Percentiles rank a stretch among this genome's conserved stretches.
These are phyloP conservation scores for Myotis brandtii DNA, from an alignment of 2,113 vertebrate genomes.

Conservation along the genomic window DNA sequence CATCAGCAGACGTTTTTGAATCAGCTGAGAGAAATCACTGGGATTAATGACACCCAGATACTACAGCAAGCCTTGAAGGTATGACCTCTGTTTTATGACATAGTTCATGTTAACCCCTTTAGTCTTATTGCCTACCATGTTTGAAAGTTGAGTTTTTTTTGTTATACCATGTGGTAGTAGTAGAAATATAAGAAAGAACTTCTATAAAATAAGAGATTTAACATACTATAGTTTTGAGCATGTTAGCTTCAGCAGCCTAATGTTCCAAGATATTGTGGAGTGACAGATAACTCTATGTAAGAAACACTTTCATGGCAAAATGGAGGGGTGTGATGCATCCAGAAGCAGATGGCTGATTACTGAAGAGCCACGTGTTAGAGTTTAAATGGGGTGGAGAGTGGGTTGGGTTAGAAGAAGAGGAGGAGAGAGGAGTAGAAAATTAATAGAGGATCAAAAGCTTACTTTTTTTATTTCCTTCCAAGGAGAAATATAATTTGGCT, in stretches of 20 bases:
- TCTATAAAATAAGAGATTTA: neutral
- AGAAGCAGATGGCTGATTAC: neutral
- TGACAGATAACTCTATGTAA: neutral
- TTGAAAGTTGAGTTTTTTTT: slow-evolving; percentile 10
- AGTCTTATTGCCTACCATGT: neutral
- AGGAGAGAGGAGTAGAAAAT: neutral
- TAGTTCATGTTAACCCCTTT: neutral
- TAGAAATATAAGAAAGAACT: neutral
- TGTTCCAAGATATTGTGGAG: neutral
- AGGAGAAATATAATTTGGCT: neutral
- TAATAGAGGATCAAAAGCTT: neutral
- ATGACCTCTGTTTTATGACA: neutral
- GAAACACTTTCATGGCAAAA: neutral
- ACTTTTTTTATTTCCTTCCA: neutral
- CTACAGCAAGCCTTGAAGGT: slow-evolving; percentile 98
- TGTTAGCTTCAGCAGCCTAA: neutral
- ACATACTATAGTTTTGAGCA: neutral
- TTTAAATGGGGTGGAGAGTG: neutral
- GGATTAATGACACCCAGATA: slow-evolving; percentile 96
- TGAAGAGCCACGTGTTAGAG: neutral
- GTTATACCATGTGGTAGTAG: neutral
- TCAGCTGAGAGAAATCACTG: slow-evolving; percentile 97
- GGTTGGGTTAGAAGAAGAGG: neutral
- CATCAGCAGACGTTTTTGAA: slow-evolving; percentile 98
- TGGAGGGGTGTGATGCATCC: neutral